These are phyloP conservation scores for Aptenodytes patagonicus DNA, from an alignment of 2,113 vertebrate genomes.

Conservation along the genomic window DNA sequence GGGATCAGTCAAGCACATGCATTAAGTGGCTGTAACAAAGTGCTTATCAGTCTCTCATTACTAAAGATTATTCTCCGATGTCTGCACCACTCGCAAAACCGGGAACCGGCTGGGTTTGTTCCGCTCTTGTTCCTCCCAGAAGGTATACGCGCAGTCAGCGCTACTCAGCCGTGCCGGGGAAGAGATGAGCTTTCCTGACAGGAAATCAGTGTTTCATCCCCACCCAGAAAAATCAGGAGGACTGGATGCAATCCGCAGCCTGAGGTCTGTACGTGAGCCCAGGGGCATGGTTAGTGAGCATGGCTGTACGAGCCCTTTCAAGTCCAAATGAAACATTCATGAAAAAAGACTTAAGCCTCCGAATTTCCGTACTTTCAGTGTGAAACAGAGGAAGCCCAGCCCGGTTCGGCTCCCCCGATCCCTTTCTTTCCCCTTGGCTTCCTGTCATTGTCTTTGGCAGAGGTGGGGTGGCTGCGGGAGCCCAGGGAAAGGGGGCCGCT, in stretches of 20 bases:
- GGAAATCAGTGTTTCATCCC: constrained; percentile 28
- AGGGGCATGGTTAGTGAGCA: not conserved
- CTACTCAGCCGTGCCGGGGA: constrained; percentile 28
- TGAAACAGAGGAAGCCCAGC: not conserved
- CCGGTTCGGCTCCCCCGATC: not conserved
- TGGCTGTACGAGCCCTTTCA: not conserved
- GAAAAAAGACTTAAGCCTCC: not conserved
- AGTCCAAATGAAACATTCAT: not conserved
- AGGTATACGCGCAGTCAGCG: not conserved
- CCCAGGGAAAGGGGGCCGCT: not conserved
- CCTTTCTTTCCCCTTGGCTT: constrained; percentile 5
- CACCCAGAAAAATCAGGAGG: constrained; percentile 22
- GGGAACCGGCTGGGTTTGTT: constrained; percentile 12
- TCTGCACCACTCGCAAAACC: constrained; percentile 26
- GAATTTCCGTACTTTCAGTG: not conserved
- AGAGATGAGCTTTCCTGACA: constrained; percentile 51
- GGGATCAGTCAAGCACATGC: not conserved
- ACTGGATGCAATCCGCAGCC: not conserved
- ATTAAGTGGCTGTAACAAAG: not conserved
- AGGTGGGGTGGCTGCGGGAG: not conserved
- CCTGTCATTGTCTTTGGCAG: constrained; percentile 22
- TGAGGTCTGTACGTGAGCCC: not conserved
- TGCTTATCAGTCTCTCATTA: not conserved
- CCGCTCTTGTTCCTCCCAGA: not conserved
- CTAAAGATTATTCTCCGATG: not conserved